These are phyloP conservation scores for Dermolepida albohirtum DNA, from an alignment of 2,888 invertebrate species.

Conservation along the genomic window DNA sequence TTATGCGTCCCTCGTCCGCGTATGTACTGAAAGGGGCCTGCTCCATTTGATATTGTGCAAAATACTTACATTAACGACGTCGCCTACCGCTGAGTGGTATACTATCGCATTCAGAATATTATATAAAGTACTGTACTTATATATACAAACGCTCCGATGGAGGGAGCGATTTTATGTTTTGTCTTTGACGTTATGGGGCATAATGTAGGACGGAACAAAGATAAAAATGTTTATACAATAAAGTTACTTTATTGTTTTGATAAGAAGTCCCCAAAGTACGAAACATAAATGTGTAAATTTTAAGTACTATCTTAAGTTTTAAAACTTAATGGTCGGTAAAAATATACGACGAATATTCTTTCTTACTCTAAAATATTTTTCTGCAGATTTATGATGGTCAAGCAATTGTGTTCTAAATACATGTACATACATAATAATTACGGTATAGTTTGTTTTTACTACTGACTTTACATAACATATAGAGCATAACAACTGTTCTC, in stretches of 20 bases:
- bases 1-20: conserved; percentile 28
- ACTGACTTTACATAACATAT: too few relatives aligned
- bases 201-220: conserved; percentile 23
- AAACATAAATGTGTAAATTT: conserved; percentile 30
- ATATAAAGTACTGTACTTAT: conserved; percentile 35
- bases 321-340: neutral
- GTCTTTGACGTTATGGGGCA: conserved; percentile 15
- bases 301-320: conserved; percentile 10
- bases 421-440: too few relatives aligned
- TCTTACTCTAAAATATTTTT: too few relatives aligned
- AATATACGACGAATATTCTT: too few relatives aligned
- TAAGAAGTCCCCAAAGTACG: conserved; percentile 18
- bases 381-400: too few relatives aligned
- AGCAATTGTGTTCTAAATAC: too few relatives aligned
- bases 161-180: conserved; percentile 37
- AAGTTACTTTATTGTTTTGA: conserved; percentile 30
- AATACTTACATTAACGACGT: conserved; percentile 38
- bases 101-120: conserved; percentile 38
- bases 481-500: too few relatives aligned
- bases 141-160: conserved; percentile 19
- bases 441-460: too few relatives aligned
- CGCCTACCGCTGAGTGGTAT: conserved; percentile 34
- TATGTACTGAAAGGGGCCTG: conserved; percentile 14
- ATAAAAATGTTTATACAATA: conserved; percentile 15
- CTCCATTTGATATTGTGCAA: conserved; percentile 38